Evolutionary conservation across 2,113 vertebrate genomes (phyloP).

Genomic region (rat (Rattus norvegicus)): GRCr8 NC_086029.1:76533501-76534000

Average conservation of each 20-base stretch:
- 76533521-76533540: background rate
- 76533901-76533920: background rate
- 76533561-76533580: background rate
- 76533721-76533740: background rate
- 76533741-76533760: slow-evolving; percentile 35
- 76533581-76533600: background rate
- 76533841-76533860: background rate
- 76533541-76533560: background rate
- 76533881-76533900: background rate
- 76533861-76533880: background rate
- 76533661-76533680: slow-evolving; percentile 24
- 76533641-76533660: background rate
- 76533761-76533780: background rate
- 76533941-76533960: background rate
- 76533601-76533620: background rate
- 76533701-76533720: background rate
- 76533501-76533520: background rate
- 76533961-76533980: background rate
- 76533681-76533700: slow-evolving; percentile 10
- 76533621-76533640: background rate
- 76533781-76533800: slow-evolving; percentile 31
- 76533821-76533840: background rate
- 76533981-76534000: background rate
- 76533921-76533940: background rate
- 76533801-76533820: background rate